Evolutionary conservation across 2,888 invertebrate species (phyloP).

Genomic region (Netelia fuscicornis): DNA sequence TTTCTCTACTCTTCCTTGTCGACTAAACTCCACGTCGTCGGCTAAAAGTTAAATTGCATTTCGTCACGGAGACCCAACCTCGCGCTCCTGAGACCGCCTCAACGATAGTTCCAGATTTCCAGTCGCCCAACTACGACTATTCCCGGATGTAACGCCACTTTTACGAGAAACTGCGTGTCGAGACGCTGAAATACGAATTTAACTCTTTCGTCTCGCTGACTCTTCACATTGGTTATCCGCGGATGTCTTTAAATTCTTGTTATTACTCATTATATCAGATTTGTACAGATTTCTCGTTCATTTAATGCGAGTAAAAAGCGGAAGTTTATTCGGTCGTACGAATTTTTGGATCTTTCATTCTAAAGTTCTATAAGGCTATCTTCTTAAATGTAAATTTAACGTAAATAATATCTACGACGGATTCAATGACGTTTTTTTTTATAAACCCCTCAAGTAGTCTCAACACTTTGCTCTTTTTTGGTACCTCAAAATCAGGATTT

Average conservation of each 20-base stretch:
- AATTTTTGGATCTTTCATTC: too few species aligned
- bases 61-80: conserved; percentile 72
- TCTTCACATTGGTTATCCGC: conserved; percentile 53
- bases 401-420: too few species aligned
- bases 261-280: neutral
- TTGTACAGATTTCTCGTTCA: too few species aligned
- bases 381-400: too few species aligned
- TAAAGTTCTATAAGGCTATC: too few species aligned
- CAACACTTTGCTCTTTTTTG: too few species aligned
- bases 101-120: conserved; percentile 79
- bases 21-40: conserved; percentile 75
- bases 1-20: conserved; percentile 14
- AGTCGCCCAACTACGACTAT: conserved; percentile 79
- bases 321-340: too few species aligned
- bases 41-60: conserved; percentile 84
- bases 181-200: conserved; percentile 82
- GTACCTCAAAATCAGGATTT: too few species aligned
- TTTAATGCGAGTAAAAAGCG: too few species aligned
- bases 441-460: too few species aligned
- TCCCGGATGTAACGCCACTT: conserved; percentile 78
- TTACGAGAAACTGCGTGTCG: conserved; percentile 68
- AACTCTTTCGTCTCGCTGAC: conserved; percentile 80
- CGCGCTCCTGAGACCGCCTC: conserved; percentile 58
- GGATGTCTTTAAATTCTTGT: neutral
- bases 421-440: too few species aligned